These are phyloP conservation scores for Pseudochromis fuscus DNA, from an alignment of 2,797 vertebrate species.

Conservation along the genomic window DNA sequence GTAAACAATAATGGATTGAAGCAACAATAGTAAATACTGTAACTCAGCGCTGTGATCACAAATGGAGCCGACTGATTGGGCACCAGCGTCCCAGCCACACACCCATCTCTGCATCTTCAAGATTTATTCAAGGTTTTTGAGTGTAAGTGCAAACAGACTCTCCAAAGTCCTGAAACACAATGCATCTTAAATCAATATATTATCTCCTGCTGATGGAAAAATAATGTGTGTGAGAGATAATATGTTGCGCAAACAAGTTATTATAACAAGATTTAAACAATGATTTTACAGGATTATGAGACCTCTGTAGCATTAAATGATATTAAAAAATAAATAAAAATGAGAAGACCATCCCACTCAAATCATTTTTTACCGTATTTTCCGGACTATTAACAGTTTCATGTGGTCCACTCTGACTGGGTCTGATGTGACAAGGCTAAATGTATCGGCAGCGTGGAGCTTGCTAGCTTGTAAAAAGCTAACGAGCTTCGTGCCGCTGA, in stretches of 20 bases:
- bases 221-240: not conserved
- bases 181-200: not conserved
- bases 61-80: not conserved
- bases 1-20: slow-evolving; percentile 30
- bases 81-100: not conserved
- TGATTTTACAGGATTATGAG: not conserved
- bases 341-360: too few species aligned
- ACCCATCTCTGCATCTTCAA: not conserved
- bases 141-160: not conserved
- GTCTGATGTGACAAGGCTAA: too few species aligned
- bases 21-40: slow-evolving; percentile 26
- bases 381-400: too few species aligned
- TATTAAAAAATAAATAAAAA: too few species aligned
- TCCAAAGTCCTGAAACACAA: not conserved
- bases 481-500: too few species aligned
- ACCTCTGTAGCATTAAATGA: not conserved
- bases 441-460: too few species aligned
- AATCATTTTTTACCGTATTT: too few species aligned
- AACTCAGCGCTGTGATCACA: not conserved
- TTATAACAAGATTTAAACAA: not conserved
- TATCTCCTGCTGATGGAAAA: not conserved
- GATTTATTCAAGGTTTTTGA: not conserved
- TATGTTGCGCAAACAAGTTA: not conserved
- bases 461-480: too few species aligned
- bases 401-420: too few species aligned